phyloP scores from a whole-genome alignment of 2,113 vertebrate genomes.

The Hypomesus transpacificus region DNA sequence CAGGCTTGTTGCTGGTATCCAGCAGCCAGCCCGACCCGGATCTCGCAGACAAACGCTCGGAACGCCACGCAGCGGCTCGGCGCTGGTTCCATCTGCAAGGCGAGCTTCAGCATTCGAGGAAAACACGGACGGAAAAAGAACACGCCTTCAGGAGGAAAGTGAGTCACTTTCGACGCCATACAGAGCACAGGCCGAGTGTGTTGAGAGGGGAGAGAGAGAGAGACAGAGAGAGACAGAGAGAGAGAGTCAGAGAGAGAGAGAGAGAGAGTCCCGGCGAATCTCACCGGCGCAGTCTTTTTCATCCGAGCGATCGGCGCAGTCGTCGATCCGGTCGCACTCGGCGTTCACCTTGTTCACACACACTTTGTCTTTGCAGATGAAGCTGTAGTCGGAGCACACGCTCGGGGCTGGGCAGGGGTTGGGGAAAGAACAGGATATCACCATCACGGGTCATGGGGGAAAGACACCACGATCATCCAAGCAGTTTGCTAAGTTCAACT shows the following conservation, averaged over 20 bases:
- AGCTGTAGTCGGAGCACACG: conserved; percentile 68
- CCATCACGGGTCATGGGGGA: no score
- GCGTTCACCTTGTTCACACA: conserved; percentile 77
- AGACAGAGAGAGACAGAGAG: not conserved
- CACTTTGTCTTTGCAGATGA: conserved; percentile 54
- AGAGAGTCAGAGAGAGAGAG: conserved; percentile 12
- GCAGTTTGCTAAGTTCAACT: not conserved
- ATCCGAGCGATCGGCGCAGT: conserved; percentile 71
- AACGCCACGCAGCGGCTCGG: conserved; percentile 49
- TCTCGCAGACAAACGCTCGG: not conserved
- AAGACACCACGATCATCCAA: no score
- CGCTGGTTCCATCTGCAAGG: conserved; percentile 30
- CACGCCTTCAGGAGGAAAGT: no score
- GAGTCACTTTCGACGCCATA: no score
- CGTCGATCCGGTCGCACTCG: conserved; percentile 67
- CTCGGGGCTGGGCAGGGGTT: not conserved
- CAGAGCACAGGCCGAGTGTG: not conserved
- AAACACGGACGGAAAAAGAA: no score
- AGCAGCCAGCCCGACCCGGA: conserved; percentile 30
- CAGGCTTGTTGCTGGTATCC: conserved; percentile 46
- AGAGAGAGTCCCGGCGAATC: conserved; percentile 5
- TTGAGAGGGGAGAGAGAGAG: not conserved
- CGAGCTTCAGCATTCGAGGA: not conserved
- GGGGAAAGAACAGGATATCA: no score
- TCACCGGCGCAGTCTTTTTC: conserved; percentile 66